Percentiles rank a stretch among this genome's conserved stretches.
Conservation (phyloP, 2,888 invertebrate species). For the Caenorhabditis drosophilae region DNA sequence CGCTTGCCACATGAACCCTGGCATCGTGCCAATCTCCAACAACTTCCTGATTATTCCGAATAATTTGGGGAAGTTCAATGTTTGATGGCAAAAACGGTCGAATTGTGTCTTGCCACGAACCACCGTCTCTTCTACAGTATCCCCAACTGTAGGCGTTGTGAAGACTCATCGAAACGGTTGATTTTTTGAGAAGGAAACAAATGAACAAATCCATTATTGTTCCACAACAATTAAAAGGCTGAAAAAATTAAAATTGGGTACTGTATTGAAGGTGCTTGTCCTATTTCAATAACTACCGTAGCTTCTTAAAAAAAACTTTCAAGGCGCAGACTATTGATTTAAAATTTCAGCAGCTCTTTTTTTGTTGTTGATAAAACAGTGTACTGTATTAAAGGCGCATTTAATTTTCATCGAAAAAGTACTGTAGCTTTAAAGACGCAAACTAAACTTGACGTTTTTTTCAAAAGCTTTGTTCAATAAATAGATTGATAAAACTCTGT, state of each 20-base stretch:
- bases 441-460: no score
- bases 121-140: conserved; percentile 26
- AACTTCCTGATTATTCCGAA: neutral
- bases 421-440: no score
- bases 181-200: conserved; percentile 5
- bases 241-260: conserved; percentile 2
- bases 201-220: conserved; percentile 44
- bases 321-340: neutral
- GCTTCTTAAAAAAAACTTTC: neutral
- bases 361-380: neutral
- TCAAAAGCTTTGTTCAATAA: no score
- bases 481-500: no score
- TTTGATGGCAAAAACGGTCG: conserved; percentile 2
- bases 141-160: conserved; percentile 44
- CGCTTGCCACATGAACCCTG: conserved; percentile 31
- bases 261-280: neutral
- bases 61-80: conserved; percentile 8
- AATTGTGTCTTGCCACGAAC: neutral
- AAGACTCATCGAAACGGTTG: conserved; percentile 13
- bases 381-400: neutral
- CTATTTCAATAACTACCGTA: neutral
- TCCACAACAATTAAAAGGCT: conserved; percentile 32
- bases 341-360: neutral
- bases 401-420: neutral
- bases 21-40: conserved; percentile 9